Base-by-base conservation (phyloP, 2,113 vertebrate species). In the Siniperca knerii region DNA sequence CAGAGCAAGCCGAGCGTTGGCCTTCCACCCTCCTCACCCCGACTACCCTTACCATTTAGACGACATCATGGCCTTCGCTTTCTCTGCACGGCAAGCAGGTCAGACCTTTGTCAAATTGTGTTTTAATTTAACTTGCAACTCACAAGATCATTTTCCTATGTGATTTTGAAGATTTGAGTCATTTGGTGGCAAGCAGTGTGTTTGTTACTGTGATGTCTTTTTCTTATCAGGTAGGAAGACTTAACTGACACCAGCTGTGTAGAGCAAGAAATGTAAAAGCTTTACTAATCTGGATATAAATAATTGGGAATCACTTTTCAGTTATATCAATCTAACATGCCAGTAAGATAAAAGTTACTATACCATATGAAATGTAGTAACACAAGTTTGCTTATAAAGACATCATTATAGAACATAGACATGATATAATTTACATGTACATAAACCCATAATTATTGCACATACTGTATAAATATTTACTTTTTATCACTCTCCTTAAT, bases 11-110 rank as follows among this genome's bases (percentile, higher is more conserved):
- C 82, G 78, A 46, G 93, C 88, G n/a, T 87, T 98, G 90, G 68
- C 84, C 18, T 98, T 98, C 91, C 93, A 97, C 73, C 97, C 97
- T 0, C 96, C 96, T 0, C 97, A 97, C 90, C 94, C 92, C 11
- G 93, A 97, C 88, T 98, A 97, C 89, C 95, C 95, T 13, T 97
- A 96, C 96, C 92, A 95, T 29, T 94, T 97, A 2, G 97, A 98
- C 66, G 97, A 98, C 89, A 97, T 98, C 93, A 97, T 98, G 75
- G 96, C 95, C 73, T 97, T 98, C 62, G 96, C 97, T 50, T 98
- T 97, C 92, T 97, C 97, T 85, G 96, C 96, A 71, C 95, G 93
- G 64, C 95, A 97, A 86, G 96, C 97, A 95, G 97, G 97, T 98
- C 92, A 18, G 84, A 48, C 42, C 18, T 60, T 40, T 62, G 29